These are phyloP conservation scores for Adelphocoris suturalis DNA, from an alignment of 2,888 invertebrate species.

Conservation along the genomic window DNA sequence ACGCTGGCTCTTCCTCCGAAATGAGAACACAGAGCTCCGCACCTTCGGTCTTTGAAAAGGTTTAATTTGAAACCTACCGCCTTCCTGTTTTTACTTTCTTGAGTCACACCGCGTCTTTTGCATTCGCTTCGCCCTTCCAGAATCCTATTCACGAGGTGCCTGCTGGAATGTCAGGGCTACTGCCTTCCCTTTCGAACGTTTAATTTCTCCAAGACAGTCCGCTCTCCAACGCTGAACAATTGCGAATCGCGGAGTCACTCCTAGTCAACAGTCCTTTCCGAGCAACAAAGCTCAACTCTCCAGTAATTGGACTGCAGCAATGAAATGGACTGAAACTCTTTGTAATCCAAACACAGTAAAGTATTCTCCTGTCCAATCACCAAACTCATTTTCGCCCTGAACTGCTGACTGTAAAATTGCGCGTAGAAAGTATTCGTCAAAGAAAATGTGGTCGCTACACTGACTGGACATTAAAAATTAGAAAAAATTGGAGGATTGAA, in stretches of 20 bases:
- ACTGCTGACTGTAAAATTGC: too few relatives aligned
- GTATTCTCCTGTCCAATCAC: too few relatives aligned
- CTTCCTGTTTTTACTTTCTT: constrained; percentile 35
- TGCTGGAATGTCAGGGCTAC: not conserved
- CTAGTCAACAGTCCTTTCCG: not conserved
- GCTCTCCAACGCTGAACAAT: not conserved
- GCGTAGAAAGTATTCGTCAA: too few relatives aligned
- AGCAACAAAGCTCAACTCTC: not conserved
- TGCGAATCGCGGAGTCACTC: not conserved
- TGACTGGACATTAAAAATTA: too few relatives aligned
- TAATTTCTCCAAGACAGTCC: not conserved
- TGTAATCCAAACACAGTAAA: too few relatives aligned
- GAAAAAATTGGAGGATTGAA: too few relatives aligned
- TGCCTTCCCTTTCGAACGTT: not conserved
- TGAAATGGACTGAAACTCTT: too few relatives aligned
- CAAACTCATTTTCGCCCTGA: too few relatives aligned
- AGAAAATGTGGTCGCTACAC: too few relatives aligned
- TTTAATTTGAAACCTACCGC: constrained; percentile 52
- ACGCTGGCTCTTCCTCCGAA: constrained; percentile 17
- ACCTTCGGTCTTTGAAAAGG: constrained; percentile 34
- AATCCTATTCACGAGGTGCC: not conserved
- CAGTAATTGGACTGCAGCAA: not conserved
- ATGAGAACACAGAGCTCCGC: not conserved
- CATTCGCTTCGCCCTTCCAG: not conserved
- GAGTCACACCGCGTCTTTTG: not conserved